Conservation (phyloP, 2,888 invertebrate species). For the Muschampia staudingeri region DNA sequence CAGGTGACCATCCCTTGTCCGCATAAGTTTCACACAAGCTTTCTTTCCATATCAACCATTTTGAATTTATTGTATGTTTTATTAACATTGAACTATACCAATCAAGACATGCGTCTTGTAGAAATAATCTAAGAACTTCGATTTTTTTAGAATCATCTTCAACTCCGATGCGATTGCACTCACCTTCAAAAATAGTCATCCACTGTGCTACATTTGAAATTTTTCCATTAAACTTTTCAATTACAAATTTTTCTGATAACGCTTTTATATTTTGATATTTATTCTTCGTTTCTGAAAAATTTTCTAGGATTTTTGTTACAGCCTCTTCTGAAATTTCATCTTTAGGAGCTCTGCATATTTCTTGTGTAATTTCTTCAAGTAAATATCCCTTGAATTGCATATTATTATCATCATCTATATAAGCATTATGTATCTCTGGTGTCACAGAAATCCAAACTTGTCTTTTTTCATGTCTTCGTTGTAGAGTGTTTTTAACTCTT, state of each 20-base stretch:
- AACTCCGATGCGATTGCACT: constrained; percentile 32
- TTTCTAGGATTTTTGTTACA: not conserved
- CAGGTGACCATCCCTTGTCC: constrained; percentile 66
- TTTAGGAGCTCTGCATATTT: not conserved
- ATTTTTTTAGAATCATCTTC: constrained; percentile 35
- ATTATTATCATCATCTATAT: constrained; percentile 13
- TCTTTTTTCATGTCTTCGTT: constrained; percentile 45
- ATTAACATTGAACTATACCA: constrained; percentile 33
- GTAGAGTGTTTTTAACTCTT: constrained; percentile 20
- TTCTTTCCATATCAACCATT: constrained; percentile 33
- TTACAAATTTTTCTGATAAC: not conserved
- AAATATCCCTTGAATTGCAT: constrained; percentile 44
- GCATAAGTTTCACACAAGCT: constrained; percentile 59
- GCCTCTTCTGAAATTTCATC: not conserved
- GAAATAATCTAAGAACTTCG: constrained; percentile 35
- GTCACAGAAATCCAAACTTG: constrained; percentile 43
- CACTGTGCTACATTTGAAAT: constrained; percentile 38
- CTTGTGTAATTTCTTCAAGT: constrained; percentile 28
- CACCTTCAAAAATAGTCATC: constrained; percentile 36
- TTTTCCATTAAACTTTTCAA: constrained; percentile 43
- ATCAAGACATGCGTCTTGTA: constrained; percentile 24
- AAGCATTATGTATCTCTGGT: constrained; percentile 26
- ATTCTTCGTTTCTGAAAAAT: not conserved
- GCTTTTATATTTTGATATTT: not conserved
- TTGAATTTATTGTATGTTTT: constrained; percentile 9